A percentile compares a stretch with the other conserved stretches of the same genome.
Conservation (phyloP, 2,888 invertebrate species). For the Eristalis intricaria region DNA sequence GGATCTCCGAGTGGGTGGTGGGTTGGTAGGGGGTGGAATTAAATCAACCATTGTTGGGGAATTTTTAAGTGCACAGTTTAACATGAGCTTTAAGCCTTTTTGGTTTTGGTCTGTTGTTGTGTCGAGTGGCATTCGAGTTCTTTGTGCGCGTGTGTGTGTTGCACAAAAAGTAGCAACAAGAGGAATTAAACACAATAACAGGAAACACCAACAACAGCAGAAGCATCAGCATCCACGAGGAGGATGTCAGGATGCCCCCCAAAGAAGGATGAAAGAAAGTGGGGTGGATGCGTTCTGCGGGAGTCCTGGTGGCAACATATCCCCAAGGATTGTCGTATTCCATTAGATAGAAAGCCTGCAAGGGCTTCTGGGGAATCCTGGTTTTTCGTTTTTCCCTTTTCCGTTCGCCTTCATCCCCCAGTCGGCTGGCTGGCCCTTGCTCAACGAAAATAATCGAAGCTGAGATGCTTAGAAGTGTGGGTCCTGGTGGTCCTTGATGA, state of each 20-base stretch:
- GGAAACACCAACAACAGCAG: slow-evolving; percentile 45
- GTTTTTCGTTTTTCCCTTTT: slow-evolving; percentile 21
- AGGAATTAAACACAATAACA: slow-evolving; percentile 68
- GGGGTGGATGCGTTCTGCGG: not conserved
- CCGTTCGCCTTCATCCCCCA: not conserved
- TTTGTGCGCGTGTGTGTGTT: not conserved
- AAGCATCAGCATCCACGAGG: slow-evolving; percentile 19
- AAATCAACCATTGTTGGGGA: slow-evolving; percentile 69
- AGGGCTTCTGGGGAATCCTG: slow-evolving; percentile 55
- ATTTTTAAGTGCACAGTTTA: slow-evolving; percentile 71
- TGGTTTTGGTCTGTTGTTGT: slow-evolving; percentile 67
- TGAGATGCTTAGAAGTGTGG: slow-evolving; percentile 7
- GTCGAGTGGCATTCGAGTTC: slow-evolving; percentile 1
- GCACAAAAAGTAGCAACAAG: slow-evolving; percentile 54
- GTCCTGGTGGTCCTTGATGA: not conserved
- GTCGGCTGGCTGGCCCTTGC: slow-evolving; percentile 1
- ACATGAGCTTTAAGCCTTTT: slow-evolving; percentile 71
- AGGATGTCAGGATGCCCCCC: slow-evolving; percentile 25
- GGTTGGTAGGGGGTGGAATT: slow-evolving; percentile 39
- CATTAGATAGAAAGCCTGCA: slow-evolving; percentile 69
- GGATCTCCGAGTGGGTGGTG: slow-evolving; percentile 30
- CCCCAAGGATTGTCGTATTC: slow-evolving; percentile 70
- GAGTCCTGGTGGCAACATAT: slow-evolving; percentile 45
- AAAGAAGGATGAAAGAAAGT: slow-evolving; percentile 10
- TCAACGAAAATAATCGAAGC: slow-evolving; percentile 46